Evolutionary conservation across 2,113 vertebrate species (phyloP).

Genomic region (Boleophthalmus pectinirostris): DNA sequence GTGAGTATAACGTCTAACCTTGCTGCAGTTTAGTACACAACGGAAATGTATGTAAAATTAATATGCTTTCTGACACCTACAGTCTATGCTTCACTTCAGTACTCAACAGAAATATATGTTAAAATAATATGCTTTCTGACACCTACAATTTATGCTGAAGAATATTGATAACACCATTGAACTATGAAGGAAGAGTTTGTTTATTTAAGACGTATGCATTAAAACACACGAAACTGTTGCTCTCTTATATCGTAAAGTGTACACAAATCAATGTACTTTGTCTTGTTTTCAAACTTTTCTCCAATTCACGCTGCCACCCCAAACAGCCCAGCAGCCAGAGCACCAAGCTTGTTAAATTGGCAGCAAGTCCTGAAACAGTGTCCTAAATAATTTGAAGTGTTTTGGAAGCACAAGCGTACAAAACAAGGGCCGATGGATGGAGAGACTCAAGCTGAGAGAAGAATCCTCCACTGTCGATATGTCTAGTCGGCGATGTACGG

Average conservation of each 20-base stretch:
- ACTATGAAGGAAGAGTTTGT: neutral
- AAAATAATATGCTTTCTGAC: too few species aligned
- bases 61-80: too few species aligned
- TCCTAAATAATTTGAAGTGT: conserved; percentile 38
- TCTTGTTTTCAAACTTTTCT: conserved; percentile 8
- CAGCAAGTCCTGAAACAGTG: conserved; percentile 29
- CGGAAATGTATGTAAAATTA: too few species aligned
- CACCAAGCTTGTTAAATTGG: conserved; percentile 13
- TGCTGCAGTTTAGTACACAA: too few species aligned
- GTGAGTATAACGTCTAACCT: too few species aligned
- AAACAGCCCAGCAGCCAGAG: conserved; percentile 17
- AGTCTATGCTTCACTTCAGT: too few species aligned
- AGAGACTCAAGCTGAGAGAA: conserved; percentile 56
- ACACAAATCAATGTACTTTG: neutral
- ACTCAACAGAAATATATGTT: too few species aligned
- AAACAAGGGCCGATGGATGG: conserved; percentile 29
- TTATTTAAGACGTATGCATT: conserved; percentile 10
- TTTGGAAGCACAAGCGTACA: conserved; percentile 33
- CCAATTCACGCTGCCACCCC: neutral
- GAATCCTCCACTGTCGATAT: conserved; percentile 63
- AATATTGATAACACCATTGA: too few species aligned
- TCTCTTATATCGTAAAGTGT: neutral
- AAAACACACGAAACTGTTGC: conserved; percentile 13
- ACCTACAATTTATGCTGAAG: too few species aligned
- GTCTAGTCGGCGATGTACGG: conserved; percentile 41